Conservation (phyloP, 2,797 vertebrate species). For the Dipus sagitta region DNA sequence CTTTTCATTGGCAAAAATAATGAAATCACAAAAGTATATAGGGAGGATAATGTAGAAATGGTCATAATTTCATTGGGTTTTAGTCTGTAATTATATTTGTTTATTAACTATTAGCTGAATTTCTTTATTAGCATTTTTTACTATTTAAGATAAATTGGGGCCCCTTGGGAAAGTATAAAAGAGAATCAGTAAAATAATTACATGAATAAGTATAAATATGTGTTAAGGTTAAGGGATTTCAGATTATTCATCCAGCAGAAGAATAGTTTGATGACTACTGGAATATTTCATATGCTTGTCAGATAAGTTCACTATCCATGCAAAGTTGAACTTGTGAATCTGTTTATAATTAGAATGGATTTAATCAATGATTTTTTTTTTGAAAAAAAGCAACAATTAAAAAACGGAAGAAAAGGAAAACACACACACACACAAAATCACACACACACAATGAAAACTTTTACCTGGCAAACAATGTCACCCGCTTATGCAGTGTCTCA, state of each 20-base stretch:
- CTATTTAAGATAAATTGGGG: not conserved
- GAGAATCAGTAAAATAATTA: conserved; percentile 44
- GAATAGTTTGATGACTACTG: not conserved
- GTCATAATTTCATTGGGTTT: not conserved
- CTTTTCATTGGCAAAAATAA: not conserved
- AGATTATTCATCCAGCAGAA: conserved; percentile 54
- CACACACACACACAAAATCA: too few relatives aligned
- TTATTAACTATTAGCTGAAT: not conserved
- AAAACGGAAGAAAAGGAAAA: not conserved
- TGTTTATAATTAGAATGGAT: conserved; percentile 26
- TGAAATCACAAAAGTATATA: not conserved
- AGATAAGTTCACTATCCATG: not conserved
- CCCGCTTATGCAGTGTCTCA: rapidly evolving
- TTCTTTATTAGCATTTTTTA: not conserved
- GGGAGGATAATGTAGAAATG: not conserved
- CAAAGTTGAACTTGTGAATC: not conserved
- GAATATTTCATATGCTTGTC: not conserved
- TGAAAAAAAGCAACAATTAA: not conserved
- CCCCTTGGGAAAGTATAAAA: conserved; percentile 30
- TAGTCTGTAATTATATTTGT: not conserved
- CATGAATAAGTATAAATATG: conserved; percentile 24
- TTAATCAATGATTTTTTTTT: conserved; percentile 26
- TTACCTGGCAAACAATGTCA: not conserved
- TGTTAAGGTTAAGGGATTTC: not conserved
- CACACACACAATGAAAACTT: not conserved